Percentiles rank a stretch among this genome's conserved stretches.
Conservation (phyloP, 2,113 vertebrate species). For the Cepphus grylle region DNA sequence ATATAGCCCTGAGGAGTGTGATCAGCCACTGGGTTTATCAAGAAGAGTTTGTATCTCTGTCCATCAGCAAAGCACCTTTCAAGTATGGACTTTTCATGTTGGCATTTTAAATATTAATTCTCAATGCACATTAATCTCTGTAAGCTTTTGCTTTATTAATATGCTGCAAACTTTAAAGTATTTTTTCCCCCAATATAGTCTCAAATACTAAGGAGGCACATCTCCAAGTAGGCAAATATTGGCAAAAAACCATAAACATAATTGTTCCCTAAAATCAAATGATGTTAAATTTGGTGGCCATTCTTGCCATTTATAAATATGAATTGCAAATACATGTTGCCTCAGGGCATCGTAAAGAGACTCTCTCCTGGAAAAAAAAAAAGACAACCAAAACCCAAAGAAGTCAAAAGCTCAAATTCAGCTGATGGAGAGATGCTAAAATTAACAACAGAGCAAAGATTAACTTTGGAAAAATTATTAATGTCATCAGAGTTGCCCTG, state of each 20-base stretch:
- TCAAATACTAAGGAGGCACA: not conserved
- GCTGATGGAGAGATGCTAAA: not conserved
- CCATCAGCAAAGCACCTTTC: not conserved
- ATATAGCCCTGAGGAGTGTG: not conserved
- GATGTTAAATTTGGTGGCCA: conserved; percentile 1
- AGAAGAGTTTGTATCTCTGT: not conserved
- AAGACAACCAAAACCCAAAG: not conserved
- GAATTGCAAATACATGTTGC: conserved; percentile 32
- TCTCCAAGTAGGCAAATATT: conserved; percentile 48
- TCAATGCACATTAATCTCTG: conserved; percentile 30
- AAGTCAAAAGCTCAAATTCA: not conserved
- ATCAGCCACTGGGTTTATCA: not conserved
- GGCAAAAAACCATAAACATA: conserved; percentile 29
- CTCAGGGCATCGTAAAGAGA: not conserved
- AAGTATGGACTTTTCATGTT: not conserved
- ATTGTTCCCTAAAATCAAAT: conserved; percentile 14
- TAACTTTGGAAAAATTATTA: conserved; percentile 3
- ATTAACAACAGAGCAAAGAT: conserved; percentile 1
- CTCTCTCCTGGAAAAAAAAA: conserved; percentile 15
- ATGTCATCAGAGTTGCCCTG: not conserved
- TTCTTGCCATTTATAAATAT: conserved; percentile 36
- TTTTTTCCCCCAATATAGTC: not conserved
- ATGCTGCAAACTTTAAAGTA: not conserved
- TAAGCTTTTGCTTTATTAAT: conserved; percentile 23
- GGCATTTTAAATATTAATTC: conserved; percentile 22